Evolutionary conservation across 2,113 vertebrate genomes (phyloP).

Genomic region (Podiceps cristatus): DNA sequence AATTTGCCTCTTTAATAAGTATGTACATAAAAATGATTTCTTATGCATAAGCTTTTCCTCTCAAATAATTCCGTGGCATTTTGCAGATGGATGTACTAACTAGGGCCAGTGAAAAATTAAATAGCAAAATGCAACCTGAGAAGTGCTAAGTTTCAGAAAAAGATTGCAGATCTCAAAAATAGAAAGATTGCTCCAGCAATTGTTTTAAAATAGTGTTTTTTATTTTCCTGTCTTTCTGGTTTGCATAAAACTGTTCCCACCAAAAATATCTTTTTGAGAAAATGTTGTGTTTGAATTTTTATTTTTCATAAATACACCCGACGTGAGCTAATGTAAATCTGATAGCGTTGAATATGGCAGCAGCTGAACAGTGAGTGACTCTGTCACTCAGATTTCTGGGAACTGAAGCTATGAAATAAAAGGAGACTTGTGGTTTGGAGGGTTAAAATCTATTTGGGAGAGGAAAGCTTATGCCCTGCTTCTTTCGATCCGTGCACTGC

Average conservation of each 20-base stretch:
- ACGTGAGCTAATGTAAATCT: neutral
- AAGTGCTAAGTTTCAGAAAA: neutral
- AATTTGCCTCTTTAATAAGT: neutral
- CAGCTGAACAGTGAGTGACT: neutral
- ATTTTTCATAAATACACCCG: neutral
- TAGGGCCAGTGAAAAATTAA: neutral
- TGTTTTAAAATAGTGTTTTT: neutral
- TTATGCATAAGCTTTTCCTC: slow-evolving; percentile 17
- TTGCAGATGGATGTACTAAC: slow-evolving; percentile 1
- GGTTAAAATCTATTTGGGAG: neutral
- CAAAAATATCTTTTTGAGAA: neutral
- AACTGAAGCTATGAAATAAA: neutral
- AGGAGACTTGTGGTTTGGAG: neutral
- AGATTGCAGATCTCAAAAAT: neutral
- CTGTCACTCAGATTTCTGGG: neutral
- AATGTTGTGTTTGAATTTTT: neutral
- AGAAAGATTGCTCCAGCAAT: neutral
- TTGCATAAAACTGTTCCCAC: neutral
- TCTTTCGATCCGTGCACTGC: neutral
- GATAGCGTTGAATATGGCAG: neutral
- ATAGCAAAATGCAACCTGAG: neutral
- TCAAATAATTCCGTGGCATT: neutral
- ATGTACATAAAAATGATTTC: slow-evolving; percentile 3
- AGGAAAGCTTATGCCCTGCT: neutral
- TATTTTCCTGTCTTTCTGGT: neutral